Conservation (phyloP, 2,113 vertebrate species). For the Tragelaphus imberbis region DNA sequence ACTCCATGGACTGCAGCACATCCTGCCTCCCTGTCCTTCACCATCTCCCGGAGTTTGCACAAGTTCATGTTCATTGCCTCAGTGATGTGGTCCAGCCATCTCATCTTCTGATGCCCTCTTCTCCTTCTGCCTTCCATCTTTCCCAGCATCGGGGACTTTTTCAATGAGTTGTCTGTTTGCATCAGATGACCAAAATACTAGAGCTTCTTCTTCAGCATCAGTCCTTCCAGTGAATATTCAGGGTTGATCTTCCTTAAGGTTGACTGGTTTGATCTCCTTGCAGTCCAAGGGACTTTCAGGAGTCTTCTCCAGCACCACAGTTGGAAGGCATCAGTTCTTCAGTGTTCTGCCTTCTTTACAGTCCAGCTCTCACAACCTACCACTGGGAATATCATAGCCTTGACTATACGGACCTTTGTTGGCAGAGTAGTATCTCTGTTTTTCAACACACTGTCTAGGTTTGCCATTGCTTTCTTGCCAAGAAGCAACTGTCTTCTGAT, state of each 20-base stretch:
- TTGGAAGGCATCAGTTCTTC: background rate
- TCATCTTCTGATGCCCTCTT: background rate
- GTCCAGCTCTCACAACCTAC: background rate
- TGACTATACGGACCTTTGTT: background rate
- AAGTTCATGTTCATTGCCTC: background rate
- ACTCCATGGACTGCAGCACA: accelerated
- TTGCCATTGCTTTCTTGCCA: background rate
- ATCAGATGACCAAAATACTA: background rate
- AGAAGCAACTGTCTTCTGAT: background rate
- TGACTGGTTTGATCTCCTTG: background rate
- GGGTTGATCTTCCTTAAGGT: background rate
- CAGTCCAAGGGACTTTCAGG: background rate
- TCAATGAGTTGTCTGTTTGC: background rate
- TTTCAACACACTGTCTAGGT: background rate
- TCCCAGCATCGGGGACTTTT: background rate
- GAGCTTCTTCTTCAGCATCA: background rate
- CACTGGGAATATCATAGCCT: background rate
- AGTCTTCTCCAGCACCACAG: background rate
- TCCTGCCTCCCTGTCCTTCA: background rate
- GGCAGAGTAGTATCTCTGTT: background rate
- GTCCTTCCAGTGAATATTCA: background rate
- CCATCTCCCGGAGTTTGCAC: background rate
- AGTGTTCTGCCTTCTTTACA: background rate
- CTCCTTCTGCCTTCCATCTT: background rate
- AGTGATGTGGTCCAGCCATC: background rate